These are phyloP conservation scores for Cottus gobio DNA, from an alignment of 2,113 vertebrate genomes.

Conservation along the genomic window DNA sequence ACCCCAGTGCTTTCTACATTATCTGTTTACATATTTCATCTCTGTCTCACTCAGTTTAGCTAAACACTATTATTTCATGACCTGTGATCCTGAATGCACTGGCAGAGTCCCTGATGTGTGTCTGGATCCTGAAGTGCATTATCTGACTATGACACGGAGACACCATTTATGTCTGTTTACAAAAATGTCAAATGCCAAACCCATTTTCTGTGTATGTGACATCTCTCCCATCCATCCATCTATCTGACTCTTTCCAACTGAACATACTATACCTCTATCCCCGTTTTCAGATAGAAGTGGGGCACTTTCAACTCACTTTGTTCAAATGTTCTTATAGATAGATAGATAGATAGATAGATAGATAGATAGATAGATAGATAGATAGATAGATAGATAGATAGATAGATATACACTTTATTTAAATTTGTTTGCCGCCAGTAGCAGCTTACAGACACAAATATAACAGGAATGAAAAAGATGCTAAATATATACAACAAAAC, in stretches of 20 bases:
- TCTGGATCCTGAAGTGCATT: slow-evolving; percentile 29
- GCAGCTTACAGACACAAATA: no score
- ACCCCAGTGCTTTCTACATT: neutral
- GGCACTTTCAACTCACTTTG: neutral
- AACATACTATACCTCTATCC: neutral
- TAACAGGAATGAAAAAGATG: no score
- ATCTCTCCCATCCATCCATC: neutral
- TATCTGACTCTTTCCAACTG: neutral
- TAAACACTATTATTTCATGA: slow-evolving; percentile 23
- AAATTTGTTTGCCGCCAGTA: no score
- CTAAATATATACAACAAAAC: no score
- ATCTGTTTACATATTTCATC: neutral
- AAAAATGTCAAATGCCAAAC: slow-evolving; percentile 29
- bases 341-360: no score
- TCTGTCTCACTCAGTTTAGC: neutral
- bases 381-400: no score
- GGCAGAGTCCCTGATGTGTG: slow-evolving; percentile 2
- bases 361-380: no score
- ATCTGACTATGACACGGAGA: slow-evolving; percentile 11
- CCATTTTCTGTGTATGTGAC: slow-evolving; percentile 29
- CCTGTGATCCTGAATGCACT: neutral
- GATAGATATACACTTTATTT: no score
- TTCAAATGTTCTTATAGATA: neutral
- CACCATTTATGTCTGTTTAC: slow-evolving; percentile 51
- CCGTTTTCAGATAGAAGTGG: neutral